Evolutionary conservation across 1,140 invertebrate species (phyloP).

Genomic region (Triops longicaudatus): DNA sequence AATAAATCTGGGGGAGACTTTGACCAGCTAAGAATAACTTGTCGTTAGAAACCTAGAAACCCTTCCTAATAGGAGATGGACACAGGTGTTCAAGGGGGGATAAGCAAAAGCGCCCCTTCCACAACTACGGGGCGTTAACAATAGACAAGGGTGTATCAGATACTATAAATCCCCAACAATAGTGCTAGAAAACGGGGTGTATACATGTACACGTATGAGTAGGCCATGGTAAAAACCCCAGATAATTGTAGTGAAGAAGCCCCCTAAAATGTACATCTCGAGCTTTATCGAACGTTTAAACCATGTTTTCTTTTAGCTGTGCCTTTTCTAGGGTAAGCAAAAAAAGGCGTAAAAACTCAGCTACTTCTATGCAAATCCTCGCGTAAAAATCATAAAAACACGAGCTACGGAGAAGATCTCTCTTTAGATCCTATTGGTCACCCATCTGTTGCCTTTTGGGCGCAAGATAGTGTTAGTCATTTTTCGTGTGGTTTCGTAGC

Average conservation of each 20-base stretch:
- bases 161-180: conserved; percentile 13
- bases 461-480: background rate
- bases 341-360: background rate
- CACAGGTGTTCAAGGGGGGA: conserved; percentile 3
- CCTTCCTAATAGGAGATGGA: background rate
- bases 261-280: background rate
- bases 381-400: background rate
- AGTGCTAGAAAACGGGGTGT: background rate
- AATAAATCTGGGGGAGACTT: conserved; percentile 3
- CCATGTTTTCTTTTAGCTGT: background rate
- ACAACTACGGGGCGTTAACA: conserved; percentile 10
- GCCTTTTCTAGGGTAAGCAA: background rate
- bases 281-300: background rate
- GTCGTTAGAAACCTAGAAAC: background rate
- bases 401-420: background rate
- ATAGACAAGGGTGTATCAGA: conserved; percentile 15
- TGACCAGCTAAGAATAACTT: background rate
- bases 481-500: background rate
- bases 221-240: conserved; percentile 1
- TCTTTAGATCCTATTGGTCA: background rate
- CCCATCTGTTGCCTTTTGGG: background rate
- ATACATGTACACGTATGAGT: background rate
- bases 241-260: background rate
- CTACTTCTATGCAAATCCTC: background rate
- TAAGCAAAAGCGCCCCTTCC: background rate